A percentile compares a stretch with the other conserved stretches of the same genome.
Evolutionary conservation across 2,113 vertebrate genomes (phyloP).

Genomic region (Dryoscopus gambensis): DNA sequence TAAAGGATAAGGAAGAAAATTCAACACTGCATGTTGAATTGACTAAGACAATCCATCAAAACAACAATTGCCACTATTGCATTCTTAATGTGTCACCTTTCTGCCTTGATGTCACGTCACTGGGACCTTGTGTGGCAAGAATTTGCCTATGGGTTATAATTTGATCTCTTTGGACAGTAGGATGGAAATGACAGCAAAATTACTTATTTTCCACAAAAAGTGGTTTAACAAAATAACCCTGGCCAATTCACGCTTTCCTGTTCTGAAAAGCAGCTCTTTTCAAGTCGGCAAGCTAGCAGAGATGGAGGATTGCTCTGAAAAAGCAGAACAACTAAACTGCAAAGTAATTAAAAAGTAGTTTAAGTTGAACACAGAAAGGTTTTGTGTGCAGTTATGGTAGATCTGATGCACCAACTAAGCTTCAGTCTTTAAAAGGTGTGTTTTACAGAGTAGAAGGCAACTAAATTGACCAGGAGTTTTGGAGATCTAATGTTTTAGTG

Average conservation of each 20-base stretch:
- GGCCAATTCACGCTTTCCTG: background rate
- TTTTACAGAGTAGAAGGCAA: background rate
- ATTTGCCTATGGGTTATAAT: background rate
- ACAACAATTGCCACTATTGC: background rate
- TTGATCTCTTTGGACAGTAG: background rate
- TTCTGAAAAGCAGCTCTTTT: background rate
- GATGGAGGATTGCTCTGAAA: background rate
- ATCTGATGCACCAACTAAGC: background rate
- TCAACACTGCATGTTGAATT: background rate
- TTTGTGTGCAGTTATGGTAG: background rate
- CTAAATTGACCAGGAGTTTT: background rate
- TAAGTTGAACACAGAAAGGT: background rate
- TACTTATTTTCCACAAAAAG: background rate
- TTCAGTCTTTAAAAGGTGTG: background rate
- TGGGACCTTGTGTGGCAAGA: background rate
- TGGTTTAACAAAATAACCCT: background rate
- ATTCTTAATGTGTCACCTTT: background rate
- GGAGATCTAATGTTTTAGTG: background rate
- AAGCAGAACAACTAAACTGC: background rate
- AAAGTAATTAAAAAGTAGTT: background rate
- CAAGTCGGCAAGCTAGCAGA: background rate
- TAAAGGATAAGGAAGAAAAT: background rate
- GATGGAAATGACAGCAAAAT: background rate
- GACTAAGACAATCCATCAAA: background rate
- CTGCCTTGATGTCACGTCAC: background rate